Evolutionary conservation across 2,888 invertebrate species (phyloP).

Genomic region (Xylota sylvarum): DNA sequence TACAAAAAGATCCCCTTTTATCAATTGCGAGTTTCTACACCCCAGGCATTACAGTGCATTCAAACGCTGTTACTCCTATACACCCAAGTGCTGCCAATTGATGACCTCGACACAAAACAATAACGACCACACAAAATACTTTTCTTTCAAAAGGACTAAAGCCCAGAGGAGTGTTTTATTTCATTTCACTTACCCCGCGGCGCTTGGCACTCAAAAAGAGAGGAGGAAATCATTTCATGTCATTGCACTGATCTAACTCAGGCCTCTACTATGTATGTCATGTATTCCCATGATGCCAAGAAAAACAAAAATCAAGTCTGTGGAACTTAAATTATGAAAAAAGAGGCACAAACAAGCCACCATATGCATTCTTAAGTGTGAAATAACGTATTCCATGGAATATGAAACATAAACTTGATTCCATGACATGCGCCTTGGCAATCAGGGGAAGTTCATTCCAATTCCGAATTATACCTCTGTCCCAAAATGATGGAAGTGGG

Average conservation of each 20-base stretch:
- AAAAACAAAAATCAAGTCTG: slow-evolving; percentile 20
- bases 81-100: slow-evolving; percentile 1
- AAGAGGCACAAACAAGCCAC: slow-evolving; percentile 41
- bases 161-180: slow-evolving; percentile 18
- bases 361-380: neutral
- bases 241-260: slow-evolving; percentile 57
- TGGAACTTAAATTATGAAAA: slow-evolving; percentile 18
- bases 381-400: slow-evolving; percentile 28
- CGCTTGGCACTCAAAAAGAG: slow-evolving; percentile 9
- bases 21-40: neutral
- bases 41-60: neutral
- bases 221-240: slow-evolving; percentile 28
- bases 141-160: neutral
- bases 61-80: neutral
- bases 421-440: slow-evolving; percentile 56
- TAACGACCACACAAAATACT: neutral
- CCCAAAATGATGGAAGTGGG: slow-evolving; percentile 68
- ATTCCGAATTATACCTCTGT: slow-evolving; percentile 44
- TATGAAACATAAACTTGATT: neutral
- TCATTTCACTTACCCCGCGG: neutral
- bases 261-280: slow-evolving; percentile 30
- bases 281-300: slow-evolving; percentile 19
- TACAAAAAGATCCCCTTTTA: neutral
- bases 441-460: neutral
- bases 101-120: slow-evolving; percentile 1